Evolutionary conservation across 2,888 invertebrate genomes (phyloP).

Genomic region (Tipula confusa): DNA sequence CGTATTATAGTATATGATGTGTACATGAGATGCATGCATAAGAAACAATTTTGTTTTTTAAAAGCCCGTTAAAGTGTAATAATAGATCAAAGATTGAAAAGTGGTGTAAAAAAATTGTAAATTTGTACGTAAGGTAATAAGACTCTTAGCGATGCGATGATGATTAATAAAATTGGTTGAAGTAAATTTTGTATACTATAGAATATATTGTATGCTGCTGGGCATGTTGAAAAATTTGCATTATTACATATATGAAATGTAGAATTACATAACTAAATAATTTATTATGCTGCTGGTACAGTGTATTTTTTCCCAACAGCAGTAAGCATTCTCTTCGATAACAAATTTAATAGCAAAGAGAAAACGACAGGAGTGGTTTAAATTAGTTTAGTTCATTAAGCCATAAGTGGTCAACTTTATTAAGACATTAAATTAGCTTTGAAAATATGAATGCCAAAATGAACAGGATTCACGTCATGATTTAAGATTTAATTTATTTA

Average conservation of each 20-base stretch:
- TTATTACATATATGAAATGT: not conserved
- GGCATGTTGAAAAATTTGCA: not conserved
- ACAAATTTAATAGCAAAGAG: too few species aligned
- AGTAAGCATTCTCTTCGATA: too few species aligned
- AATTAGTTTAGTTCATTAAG: too few species aligned
- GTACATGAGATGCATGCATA: not conserved
- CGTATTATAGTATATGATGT: not conserved
- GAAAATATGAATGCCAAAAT: too few species aligned
- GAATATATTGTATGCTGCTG: not conserved
- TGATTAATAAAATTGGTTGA: constrained; percentile 3
- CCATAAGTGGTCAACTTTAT: too few species aligned
- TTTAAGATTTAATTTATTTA: too few species aligned
- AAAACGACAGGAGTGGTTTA: too few species aligned
- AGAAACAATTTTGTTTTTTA: not conserved
- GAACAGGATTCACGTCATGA: too few species aligned
- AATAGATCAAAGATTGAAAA: constrained; percentile 25
- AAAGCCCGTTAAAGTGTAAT: constrained; percentile 15
- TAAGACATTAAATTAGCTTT: too few species aligned
- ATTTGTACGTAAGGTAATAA: not conserved
- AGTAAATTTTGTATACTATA: not conserved
- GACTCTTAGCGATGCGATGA: not conserved
- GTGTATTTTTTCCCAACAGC: too few species aligned
- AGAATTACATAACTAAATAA: too few species aligned
- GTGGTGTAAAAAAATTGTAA: constrained; percentile 15
- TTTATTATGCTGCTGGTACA: too few species aligned